A percentile compares a stretch with the other conserved stretches of the same genome.
Evolutionary conservation across 2,888 invertebrate genomes (phyloP).

Genomic region (Pharmacophagus antenor): DNA sequence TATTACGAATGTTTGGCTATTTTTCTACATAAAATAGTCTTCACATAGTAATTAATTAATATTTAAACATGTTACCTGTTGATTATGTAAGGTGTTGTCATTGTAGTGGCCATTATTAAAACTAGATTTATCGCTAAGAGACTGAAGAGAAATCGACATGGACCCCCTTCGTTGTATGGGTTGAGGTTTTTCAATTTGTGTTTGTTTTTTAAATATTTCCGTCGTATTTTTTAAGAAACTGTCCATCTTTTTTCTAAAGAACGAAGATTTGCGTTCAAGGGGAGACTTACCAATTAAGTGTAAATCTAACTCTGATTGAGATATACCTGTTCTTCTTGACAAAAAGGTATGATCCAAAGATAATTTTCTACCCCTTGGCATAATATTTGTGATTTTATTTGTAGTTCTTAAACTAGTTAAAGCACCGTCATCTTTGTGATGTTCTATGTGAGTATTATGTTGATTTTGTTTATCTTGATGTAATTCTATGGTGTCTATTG

Average conservation of each 20-base stretch:
- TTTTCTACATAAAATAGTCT: too few species aligned
- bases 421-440: not conserved
- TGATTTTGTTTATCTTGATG: not conserved
- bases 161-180: slow-evolving; percentile 53
- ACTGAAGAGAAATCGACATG: slow-evolving; percentile 66
- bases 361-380: slow-evolving; percentile 55
- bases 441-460: not conserved
- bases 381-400: slow-evolving; percentile 6
- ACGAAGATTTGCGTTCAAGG: slow-evolving; percentile 70
- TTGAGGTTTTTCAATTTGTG: slow-evolving; percentile 45
- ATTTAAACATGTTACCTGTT: slow-evolving; percentile 28
- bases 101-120: slow-evolving; percentile 20
- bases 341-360: slow-evolving; percentile 68
- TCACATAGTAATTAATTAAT: not conserved
- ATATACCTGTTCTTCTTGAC: slow-evolving; percentile 55
- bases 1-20: too few species aligned
- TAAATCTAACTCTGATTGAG: slow-evolving; percentile 70
- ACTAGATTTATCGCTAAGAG: slow-evolving; percentile 50
- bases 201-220: slow-evolving; percentile 65
- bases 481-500: not conserved
- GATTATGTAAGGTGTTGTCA: slow-evolving; percentile 19
- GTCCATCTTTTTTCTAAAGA: slow-evolving; percentile 72
- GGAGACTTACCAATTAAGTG: slow-evolving; percentile 68
- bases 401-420: not conserved
- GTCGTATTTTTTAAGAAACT: slow-evolving; percentile 71